Evolutionary conservation across 1,140 invertebrate genomes (phyloP), one percentile per base, ranked within the genome.

Genomic region (Epicauta chinensis): DNA sequence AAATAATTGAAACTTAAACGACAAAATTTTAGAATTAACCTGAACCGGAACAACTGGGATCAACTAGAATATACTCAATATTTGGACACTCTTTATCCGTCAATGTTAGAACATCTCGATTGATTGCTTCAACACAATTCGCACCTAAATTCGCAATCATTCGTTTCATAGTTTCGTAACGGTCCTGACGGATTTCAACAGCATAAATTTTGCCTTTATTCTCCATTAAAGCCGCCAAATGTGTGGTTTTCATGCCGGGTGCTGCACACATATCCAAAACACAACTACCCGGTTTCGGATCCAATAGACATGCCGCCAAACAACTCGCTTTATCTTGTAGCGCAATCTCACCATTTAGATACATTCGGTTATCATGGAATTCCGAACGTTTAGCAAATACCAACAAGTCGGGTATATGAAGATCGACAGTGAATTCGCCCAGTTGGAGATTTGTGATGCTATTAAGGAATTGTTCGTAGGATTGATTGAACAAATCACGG

Each of bases 301-400:
- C 75, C 9, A 98, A 66, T 11, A 93, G 66, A 59, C 83, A 78
- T 2, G 86, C 81, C 9, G 92, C 81, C 53, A 98, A 69, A 70
- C 92, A 92, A 65, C 93, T 97, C 0, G 92, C 93, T 79, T 96
- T 97, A 75, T 97, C 93, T 72, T 97, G 94, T 15, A 97, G 70
- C 58, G 95, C 75, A 49, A 97, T 77, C 58, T 78, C 75, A 48
- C 86, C 86, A 60, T 80, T 74, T 46, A 0, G 4, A 23, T 23
- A 91, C 34, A 84, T 70, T 29, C 51, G 4, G 7, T 5, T 7
- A 23, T 23, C 23, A 23, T 2, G 7, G 23, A 23, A 23, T 23
- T 23, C 4, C 4, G 23, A 5, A 3, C 7, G 4, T 23, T 23
- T 23, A 7, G 23, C 23, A 23, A 23, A 23, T 23, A 23, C 7